Evolutionary conservation across 2,888 invertebrate species (phyloP).

Genomic region (Hypsopygia costalis): DNA sequence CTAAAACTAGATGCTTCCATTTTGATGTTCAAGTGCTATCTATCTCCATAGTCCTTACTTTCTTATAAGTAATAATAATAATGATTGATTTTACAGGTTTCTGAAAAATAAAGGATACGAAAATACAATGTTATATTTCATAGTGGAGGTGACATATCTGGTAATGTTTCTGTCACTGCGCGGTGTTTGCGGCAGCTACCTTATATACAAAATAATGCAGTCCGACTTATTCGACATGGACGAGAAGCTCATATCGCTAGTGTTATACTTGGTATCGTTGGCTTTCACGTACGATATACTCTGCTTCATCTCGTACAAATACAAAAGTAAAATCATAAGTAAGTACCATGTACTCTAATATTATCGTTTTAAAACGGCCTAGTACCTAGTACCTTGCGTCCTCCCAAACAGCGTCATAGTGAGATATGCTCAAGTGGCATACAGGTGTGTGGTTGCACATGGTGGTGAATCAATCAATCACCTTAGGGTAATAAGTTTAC

Average conservation of each 20-base stretch:
- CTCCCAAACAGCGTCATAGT: too few relatives aligned
- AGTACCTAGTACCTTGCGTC: too few relatives aligned
- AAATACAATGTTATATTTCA: conserved; percentile 53
- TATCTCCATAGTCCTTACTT: too few relatives aligned
- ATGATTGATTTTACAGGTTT: conserved; percentile 71
- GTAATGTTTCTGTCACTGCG: conserved; percentile 68
- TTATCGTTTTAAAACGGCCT: too few relatives aligned
- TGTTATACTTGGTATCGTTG: conserved; percentile 64
- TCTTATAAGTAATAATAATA: too few relatives aligned
- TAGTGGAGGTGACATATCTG: conserved; percentile 75
- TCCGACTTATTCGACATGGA: conserved; percentile 60
- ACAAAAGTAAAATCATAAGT: conserved; percentile 58
- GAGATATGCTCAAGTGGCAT: too few relatives aligned
- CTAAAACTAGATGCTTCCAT: too few relatives aligned
- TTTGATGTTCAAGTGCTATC: too few relatives aligned
- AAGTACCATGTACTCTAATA: too few relatives aligned
- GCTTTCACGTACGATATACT: conserved; percentile 65
- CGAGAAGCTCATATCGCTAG: conserved; percentile 52
- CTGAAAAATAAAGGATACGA: conserved; percentile 72
- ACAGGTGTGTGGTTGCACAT: too few relatives aligned
- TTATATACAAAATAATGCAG: conserved; percentile 57
- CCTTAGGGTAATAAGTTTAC: too few relatives aligned
- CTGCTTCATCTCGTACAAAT: conserved; percentile 60
- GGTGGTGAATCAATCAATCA: too few relatives aligned
- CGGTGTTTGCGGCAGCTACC: conserved; percentile 73